Evolutionary conservation across 2,113 vertebrate genomes (phyloP), one percentile per base, ranked within the genome.

Genomic region (Heloderma charlesbogerti): DNA sequence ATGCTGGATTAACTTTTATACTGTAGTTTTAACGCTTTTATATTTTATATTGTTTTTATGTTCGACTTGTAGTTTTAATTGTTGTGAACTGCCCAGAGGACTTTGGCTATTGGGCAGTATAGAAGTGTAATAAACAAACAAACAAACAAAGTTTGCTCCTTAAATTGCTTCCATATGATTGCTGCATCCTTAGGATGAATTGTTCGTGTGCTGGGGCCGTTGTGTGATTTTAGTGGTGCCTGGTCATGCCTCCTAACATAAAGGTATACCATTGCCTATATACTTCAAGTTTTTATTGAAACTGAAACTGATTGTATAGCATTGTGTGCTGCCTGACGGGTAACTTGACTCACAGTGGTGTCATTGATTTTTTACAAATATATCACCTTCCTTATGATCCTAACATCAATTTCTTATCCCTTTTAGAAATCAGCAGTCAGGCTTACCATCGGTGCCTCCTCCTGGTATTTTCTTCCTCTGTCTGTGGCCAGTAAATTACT

Each of bases 341-440:
- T 31, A 37, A 77, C 57, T 29, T 20, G 40, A 31, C 37, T 84
- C 37, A 48, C 67, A 84, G 37, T 1, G n/a, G 40, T 34, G 51
- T 48, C 82, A 51, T 40, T 78, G 71, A 78, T 66, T 84, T 84
- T 25, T 87, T 54, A 20, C 34, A 89, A 82, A 78, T 77, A 77
- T 78, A 85, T 78, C 89, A 54, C 77, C 60, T 81, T 80, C 87
- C 37, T 31, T 54, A 63, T 71, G 77, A 81, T 37, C 63, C 77
- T 48, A 81, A 51, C 87, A 80, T 43, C 31, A 66, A 77, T 77
- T 77, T 84, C 37, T 84, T 80, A 88, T 27, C 43, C 34, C 6
- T 71, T 81, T 69, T 37, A 40, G 34, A 20, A 69, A 89, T 18
- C 72, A 51, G 71, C 54, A 78, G 82, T 84, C 13, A n/a, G 31